Evolutionary conservation across 2,888 invertebrate genomes (phyloP).

Genomic region (Leuctra nigra): DNA sequence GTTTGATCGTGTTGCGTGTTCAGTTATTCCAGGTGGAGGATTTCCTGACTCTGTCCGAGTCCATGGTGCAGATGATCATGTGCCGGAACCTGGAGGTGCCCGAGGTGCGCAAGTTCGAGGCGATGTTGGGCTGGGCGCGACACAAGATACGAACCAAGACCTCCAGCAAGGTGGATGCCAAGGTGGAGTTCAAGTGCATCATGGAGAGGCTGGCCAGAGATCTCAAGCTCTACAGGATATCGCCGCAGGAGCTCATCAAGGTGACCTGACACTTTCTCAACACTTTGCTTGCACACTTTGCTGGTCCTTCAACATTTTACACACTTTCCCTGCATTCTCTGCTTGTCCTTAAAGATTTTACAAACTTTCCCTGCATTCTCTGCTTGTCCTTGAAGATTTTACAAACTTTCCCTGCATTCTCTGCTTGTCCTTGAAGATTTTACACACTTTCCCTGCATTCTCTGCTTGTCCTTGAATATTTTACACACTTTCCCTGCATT

Average conservation of each 20-base stretch:
- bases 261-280: too few relatives aligned
- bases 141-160: slow-evolving; percentile 70
- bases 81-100: slow-evolving; percentile 77
- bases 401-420: too few relatives aligned
- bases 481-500: too few relatives aligned
- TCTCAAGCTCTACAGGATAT: slow-evolving; percentile 81
- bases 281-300: too few relatives aligned
- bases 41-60: slow-evolving; percentile 82
- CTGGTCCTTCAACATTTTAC: too few relatives aligned
- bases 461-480: too few relatives aligned
- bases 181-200: slow-evolving; percentile 84
- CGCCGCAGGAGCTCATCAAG: slow-evolving; percentile 87
- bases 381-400: too few relatives aligned
- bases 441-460: too few relatives aligned
- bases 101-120: slow-evolving; percentile 87
- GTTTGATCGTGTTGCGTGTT: background rate
- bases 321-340: too few relatives aligned
- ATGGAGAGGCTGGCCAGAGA: slow-evolving; percentile 89
- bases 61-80: slow-evolving; percentile 65
- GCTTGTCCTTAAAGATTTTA: too few relatives aligned
- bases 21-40: slow-evolving; percentile 73
- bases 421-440: too few relatives aligned
- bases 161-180: slow-evolving; percentile 74
- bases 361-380: too few relatives aligned
- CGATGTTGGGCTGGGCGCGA: slow-evolving; percentile 86